Evolutionary conservation across 2,797 vertebrate species (phyloP).

Genomic region (Coregonus ussuriensis): DNA sequence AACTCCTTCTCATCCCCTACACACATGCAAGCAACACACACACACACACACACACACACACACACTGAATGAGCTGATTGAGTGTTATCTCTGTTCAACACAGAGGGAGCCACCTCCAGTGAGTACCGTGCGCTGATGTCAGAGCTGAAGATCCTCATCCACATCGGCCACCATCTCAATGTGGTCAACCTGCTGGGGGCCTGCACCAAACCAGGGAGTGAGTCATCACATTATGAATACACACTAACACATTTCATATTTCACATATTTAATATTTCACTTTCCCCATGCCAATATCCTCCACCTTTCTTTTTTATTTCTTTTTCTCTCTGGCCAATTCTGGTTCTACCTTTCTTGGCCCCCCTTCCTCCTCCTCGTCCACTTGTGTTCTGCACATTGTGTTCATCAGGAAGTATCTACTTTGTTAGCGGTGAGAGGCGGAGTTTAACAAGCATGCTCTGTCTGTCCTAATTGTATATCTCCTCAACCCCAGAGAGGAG

Average conservation of each 20-base stretch:
- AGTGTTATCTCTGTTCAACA: not conserved
- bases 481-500: not conserved
- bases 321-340: not conserved
- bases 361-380: too few relatives aligned
- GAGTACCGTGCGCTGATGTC: constrained; percentile 97
- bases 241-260: not conserved
- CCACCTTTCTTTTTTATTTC: not conserved
- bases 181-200: constrained; percentile 97
- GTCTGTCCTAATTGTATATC: not conserved
- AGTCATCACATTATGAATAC: constrained; percentile 44
- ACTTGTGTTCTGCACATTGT: not conserved
- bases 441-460: not conserved
- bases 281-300: too few relatives aligned
- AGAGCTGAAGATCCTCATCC: constrained; percentile 98
- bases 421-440: too few relatives aligned
- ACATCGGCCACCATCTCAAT: constrained; percentile 98
- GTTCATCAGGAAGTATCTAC: not conserved
- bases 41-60: not conserved
- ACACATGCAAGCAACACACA: not conserved
- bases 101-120: constrained; percentile 95
- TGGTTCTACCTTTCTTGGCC: not conserved
- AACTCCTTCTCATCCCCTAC: not conserved
- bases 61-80: not conserved
- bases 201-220: constrained; percentile 94
- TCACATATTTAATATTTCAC: not conserved